Conservation (phyloP, 2,888 invertebrate genomes). For the Tigriopus californicus region DNA sequence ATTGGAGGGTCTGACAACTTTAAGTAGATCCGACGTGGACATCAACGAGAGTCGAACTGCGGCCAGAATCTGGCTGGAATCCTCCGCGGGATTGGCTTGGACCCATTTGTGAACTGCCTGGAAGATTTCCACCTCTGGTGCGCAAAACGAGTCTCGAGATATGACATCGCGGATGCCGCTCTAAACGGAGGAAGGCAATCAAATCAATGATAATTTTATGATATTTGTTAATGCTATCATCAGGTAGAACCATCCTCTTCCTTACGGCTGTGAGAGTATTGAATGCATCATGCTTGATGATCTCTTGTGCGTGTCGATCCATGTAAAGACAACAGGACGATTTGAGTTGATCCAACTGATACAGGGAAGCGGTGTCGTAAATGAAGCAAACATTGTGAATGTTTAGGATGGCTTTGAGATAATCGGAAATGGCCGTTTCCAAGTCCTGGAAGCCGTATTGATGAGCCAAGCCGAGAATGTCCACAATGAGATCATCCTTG, state of each 20-base stretch:
- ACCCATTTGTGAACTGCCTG: constrained; percentile 72
- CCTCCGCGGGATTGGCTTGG: constrained; percentile 48
- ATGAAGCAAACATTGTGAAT: constrained; percentile 83
- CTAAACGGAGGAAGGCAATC: constrained; percentile 25
- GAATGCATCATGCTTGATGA: constrained; percentile 67
- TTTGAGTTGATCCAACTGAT: constrained; percentile 38
- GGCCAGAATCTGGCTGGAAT: constrained; percentile 24
- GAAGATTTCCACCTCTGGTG: constrained; percentile 87
- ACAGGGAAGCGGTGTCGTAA: constrained; percentile 68
- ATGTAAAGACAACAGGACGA: constrained; percentile 72
- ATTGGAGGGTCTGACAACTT: constrained; percentile 66
- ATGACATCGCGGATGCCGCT: constrained; percentile 65
- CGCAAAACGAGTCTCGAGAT: constrained; percentile 83
- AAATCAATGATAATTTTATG: constrained; percentile 13
- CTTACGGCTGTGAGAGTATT: constrained; percentile 59
- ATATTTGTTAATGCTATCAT: background rate
- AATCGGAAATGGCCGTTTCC: constrained; percentile 78
- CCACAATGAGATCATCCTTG: constrained; percentile 33
- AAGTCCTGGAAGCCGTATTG: constrained; percentile 85
- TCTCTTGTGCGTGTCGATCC: constrained; percentile 67
- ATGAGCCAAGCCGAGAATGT: constrained; percentile 67
- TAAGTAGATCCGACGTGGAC: constrained; percentile 50
- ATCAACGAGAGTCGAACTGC: constrained; percentile 39
- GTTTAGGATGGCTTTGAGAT: constrained; percentile 67
- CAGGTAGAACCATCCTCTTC: constrained; percentile 8